phyloP scores from a whole-genome alignment of 2,797 vertebrate species.

The Luscinia luscinia region DNA sequence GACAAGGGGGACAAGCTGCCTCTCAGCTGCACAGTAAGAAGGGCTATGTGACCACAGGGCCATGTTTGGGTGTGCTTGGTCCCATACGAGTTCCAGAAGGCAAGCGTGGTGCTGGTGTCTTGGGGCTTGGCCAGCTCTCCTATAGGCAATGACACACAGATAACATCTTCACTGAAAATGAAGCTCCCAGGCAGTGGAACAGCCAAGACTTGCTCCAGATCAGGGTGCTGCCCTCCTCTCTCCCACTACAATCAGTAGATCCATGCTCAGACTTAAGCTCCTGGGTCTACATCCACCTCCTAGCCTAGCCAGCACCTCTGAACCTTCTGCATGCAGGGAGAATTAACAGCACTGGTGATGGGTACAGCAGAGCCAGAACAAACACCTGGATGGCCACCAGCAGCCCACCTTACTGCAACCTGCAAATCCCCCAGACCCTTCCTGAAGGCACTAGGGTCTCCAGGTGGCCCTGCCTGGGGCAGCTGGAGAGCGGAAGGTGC shows the following conservation, averaged over 20 bases:
- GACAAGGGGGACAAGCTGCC: neutral
- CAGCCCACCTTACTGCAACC: neutral
- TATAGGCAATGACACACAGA: neutral
- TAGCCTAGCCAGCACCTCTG: neutral
- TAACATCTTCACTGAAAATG: neutral
- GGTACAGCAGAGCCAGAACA: neutral
- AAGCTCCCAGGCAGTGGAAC: neutral
- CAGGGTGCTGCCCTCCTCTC: neutral
- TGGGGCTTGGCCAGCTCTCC: neutral
- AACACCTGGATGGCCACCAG: neutral
- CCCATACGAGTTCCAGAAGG: accelerated
- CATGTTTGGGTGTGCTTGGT: neutral
- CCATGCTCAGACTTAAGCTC: neutral
- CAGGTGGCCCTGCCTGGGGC: conserved; percentile 46
- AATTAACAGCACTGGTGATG: neutral
- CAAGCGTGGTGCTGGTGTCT: neutral
- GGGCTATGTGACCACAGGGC: neutral
- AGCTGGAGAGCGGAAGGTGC: neutral
- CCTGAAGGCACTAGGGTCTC: neutral
- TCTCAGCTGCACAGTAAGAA: neutral
- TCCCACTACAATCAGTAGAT: neutral
- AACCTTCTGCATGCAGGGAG: neutral
- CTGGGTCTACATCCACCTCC: neutral
- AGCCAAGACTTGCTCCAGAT: neutral
- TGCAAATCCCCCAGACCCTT: conserved; percentile 23